Evolutionary conservation across 2,888 invertebrate species (phyloP).

Genomic region (Plebejus anna): DNA sequence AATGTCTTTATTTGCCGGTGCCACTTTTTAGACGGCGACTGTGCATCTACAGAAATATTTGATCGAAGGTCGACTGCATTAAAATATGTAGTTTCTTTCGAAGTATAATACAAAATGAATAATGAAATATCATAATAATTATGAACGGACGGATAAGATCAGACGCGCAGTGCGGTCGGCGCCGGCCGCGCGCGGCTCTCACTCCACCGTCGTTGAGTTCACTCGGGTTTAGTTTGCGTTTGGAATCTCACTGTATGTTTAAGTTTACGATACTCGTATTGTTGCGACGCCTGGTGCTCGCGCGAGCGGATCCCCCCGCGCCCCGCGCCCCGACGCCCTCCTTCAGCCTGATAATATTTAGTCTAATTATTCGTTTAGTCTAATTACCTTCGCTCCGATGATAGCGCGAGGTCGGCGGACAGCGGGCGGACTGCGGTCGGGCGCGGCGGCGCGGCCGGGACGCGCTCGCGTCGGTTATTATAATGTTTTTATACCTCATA

Average conservation of each 20-base stretch:
- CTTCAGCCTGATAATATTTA: background rate
- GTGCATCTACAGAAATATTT: too few relatives aligned
- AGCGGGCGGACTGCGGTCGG: background rate
- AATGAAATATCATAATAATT: too few relatives aligned
- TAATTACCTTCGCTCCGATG: background rate
- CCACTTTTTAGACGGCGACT: too few relatives aligned
- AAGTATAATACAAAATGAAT: too few relatives aligned
- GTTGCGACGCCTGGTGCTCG: constrained; percentile 8
- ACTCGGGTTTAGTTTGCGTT: constrained; percentile 19
- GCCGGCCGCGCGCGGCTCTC: background rate
- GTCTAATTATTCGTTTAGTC: constrained; percentile 12
- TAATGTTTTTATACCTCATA: constrained; percentile 28
- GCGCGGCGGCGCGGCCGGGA: background rate
- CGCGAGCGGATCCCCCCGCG: background rate
- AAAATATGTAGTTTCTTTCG: too few relatives aligned
- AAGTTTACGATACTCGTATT: constrained; percentile 18
- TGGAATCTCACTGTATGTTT: constrained; percentile 26
- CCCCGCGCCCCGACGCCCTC: background rate
- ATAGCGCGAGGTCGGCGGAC: background rate
- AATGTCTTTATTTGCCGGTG: too few relatives aligned
- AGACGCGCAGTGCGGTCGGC: background rate
- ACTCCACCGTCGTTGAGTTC: constrained; percentile 10
- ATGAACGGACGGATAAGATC: background rate
- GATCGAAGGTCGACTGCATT: too few relatives aligned
- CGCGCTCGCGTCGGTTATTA: constrained; percentile 22